Conservation (phyloP, 2,797 vertebrate genomes). For the Sebastes taczanowskii region DNA sequence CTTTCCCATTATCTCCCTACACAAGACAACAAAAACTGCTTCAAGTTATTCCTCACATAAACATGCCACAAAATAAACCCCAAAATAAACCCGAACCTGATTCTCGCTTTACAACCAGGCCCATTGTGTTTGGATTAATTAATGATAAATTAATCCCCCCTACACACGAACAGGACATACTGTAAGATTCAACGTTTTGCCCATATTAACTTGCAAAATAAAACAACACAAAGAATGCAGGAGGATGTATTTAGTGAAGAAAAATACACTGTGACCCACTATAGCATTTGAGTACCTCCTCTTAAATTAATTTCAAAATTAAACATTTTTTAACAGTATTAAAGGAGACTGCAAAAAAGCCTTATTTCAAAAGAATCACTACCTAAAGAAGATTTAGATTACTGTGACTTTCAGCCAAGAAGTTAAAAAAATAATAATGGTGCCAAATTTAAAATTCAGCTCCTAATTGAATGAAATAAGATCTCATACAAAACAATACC, state of each 20-base stretch:
- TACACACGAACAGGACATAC: conserved; percentile 67
- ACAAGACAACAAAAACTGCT: conserved; percentile 27
- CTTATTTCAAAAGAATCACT: background rate
- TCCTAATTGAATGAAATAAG: conserved; percentile 1
- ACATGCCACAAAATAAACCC: conserved; percentile 10
- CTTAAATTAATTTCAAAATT: conserved; percentile 10
- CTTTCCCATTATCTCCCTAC: background rate
- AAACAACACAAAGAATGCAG: conserved; percentile 1
- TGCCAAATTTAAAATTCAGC: background rate
- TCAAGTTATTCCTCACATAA: conserved; percentile 1
- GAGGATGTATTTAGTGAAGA: conserved; percentile 70
- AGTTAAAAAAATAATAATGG: background rate
- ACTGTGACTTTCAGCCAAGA: background rate
- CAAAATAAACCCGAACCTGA: background rate
- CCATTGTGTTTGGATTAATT: conserved; percentile 78
- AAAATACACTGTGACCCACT: conserved; percentile 62
- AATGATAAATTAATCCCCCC: conserved; percentile 45
- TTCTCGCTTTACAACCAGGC: conserved; percentile 26
- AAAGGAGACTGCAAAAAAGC: background rate
- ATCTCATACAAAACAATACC: conserved; percentile 18
- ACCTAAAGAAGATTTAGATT: background rate
- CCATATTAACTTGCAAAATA: conserved; percentile 24
- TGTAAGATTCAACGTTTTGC: background rate
- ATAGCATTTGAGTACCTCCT: conserved; percentile 31
- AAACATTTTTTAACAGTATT: background rate